Evolutionary conservation across 1,140 invertebrate genomes (phyloP).

Genomic region (Saxidomus purpurata): DNA sequence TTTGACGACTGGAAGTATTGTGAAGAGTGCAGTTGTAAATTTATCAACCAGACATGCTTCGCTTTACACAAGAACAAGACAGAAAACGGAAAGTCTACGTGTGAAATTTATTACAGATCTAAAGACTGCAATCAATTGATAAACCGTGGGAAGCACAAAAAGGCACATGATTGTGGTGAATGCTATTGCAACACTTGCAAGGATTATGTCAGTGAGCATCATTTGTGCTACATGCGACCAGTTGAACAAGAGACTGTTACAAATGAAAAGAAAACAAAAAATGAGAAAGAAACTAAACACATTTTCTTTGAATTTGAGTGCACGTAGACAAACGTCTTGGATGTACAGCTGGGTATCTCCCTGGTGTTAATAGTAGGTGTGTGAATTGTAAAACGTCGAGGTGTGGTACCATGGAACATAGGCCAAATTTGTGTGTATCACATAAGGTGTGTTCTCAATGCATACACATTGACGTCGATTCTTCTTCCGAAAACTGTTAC

Average conservation of each 20-base stretch:
- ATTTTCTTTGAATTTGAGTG: background rate
- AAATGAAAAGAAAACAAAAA: background rate
- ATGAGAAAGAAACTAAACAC: background rate
- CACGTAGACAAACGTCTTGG: background rate
- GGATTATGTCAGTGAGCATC: background rate
- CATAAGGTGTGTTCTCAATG: too few relatives aligned
- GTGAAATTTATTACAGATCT: background rate
- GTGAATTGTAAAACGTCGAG: background rate
- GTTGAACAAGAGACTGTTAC: background rate
- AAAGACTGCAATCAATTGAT: background rate
- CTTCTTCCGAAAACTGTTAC: too few relatives aligned
- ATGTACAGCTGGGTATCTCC: background rate
- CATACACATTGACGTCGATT: too few relatives aligned
- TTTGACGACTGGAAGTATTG: background rate
- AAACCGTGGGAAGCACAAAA: background rate
- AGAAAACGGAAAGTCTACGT: background rate
- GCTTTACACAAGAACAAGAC: background rate
- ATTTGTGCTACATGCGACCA: background rate
- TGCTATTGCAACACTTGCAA: background rate
- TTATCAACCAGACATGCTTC: background rate
- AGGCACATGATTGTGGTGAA: too few relatives aligned
- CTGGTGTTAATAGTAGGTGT: background rate
- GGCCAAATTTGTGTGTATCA: too few relatives aligned
- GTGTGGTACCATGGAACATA: background rate
- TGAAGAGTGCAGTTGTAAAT: background rate